Evolutionary conservation across 2,888 invertebrate species (phyloP), one percentile per base, ranked within the genome.

Genomic region (Nudaria mundana): DNA sequence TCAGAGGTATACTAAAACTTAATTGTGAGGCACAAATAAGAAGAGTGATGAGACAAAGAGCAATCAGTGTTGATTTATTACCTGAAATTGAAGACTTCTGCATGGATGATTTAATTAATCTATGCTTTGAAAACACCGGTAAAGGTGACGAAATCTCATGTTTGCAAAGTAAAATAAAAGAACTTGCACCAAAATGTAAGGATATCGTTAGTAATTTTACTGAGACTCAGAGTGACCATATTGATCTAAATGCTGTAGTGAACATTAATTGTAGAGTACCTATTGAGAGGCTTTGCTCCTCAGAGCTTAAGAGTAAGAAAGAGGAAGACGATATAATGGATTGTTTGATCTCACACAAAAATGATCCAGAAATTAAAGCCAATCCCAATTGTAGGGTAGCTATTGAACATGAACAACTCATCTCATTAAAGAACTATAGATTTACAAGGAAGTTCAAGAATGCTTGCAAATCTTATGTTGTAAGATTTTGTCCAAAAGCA

Each of bases 401-500:
- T 45, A 94, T 99, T 33, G 98, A 99, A 82, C 99, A 99, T 87
- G 98, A 98, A 71, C 99, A 99, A 82, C 89, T 99, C 45, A 95
- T 98, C 47, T 94, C 97, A 2, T 76, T 99, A 52, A 97, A 98
- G 77, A 97, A 97, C 81, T 98, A 97, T 79, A 94, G 94, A 63
- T 99, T 98, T 74, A 96, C 95, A 1, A 95, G 94, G 65, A 97
- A 97, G 77, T 99, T 99, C 77, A 97, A 98, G 82, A 93, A 97
- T 75, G 96, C 97, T 0, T 99, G 99, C 67, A 94, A 94, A 62
- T 91, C 93, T 2, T 93, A 94, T 75, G 97, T 97, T 0, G 89
- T 91, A 38, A 87, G 92, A 48, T 92, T 91, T 69, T 93, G 93
- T 76, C 90, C 90, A 5, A 91, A 91, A 51, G 93, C 94, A 26